A percentile compares a stretch with the other conserved stretches of the same genome.
phyloP scores from a whole-genome alignment of 2,797 vertebrate species.

The Centroberyx gerrardi region DNA sequence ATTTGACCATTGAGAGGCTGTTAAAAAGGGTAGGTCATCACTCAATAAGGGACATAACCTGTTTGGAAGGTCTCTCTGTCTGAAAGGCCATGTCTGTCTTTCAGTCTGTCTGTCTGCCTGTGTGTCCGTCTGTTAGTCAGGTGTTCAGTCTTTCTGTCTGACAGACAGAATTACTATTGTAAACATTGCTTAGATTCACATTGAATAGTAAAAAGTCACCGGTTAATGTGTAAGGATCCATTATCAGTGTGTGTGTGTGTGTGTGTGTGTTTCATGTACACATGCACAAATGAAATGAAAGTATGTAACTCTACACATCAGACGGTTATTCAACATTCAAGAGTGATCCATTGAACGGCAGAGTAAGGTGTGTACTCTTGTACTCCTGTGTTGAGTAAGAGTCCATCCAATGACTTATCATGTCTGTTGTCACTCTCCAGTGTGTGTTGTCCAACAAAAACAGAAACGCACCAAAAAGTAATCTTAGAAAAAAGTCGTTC shows the following conservation, averaged over 20 bases:
- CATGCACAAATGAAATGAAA: constrained; percentile 50
- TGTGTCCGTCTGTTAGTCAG: constrained; percentile 13
- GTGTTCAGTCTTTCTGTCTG: constrained; percentile 44
- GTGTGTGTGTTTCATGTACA: constrained; percentile 50
- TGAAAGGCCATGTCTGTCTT: constrained; percentile 19
- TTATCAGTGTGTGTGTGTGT: constrained; percentile 24
- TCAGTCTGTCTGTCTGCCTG: constrained; percentile 4
- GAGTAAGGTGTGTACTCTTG: background rate
- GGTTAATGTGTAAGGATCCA: constrained; percentile 21
- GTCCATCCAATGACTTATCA: background rate
- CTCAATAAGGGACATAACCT: background rate
- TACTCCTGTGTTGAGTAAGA: background rate
- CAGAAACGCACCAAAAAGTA: constrained; percentile 31
- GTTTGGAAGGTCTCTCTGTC: background rate
- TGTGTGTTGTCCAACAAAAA: constrained; percentile 5
- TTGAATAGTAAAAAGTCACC: constrained; percentile 59
- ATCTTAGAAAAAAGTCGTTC: constrained; percentile 21
- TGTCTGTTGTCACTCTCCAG: background rate
- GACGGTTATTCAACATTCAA: constrained; percentile 65
- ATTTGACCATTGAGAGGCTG: background rate
- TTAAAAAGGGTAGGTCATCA: background rate
- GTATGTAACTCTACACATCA: constrained; percentile 39
- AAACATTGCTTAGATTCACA: constrained; percentile 81
- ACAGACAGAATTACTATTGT: constrained; percentile 63
- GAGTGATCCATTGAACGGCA: constrained; percentile 19